These are phyloP conservation scores for Tauraco hartlaubi DNA, from an alignment of 2,797 vertebrate genomes.

Conservation along the genomic window DNA sequence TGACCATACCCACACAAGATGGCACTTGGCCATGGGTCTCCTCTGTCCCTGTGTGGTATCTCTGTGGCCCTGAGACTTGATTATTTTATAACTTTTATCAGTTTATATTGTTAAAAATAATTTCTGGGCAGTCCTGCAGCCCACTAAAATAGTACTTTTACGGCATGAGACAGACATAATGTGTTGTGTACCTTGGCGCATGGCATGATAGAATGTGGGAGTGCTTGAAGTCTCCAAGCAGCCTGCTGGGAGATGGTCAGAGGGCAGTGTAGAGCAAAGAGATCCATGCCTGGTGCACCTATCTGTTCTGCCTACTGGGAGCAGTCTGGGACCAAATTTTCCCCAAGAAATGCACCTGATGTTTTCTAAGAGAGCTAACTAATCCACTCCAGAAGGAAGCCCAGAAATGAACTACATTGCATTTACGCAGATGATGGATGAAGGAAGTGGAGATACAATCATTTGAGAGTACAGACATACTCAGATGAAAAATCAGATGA, in stretches of 20 bases:
- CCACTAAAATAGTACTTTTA: background rate
- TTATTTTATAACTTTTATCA: background rate
- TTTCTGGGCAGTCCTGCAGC: background rate
- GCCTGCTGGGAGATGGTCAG: background rate
- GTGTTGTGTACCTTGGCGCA: rapidly evolving
- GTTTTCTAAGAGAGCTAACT: background rate
- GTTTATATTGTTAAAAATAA: background rate
- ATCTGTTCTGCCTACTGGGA: background rate
- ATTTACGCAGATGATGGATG: rapidly evolving
- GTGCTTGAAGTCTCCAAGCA: background rate
- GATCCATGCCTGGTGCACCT: background rate
- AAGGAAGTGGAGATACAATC: background rate
- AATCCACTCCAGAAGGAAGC: background rate
- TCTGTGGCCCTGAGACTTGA: background rate
- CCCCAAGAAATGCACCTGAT: background rate
- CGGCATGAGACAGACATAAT: rapidly evolving
- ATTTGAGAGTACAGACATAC: background rate
- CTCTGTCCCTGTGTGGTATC: background rate
- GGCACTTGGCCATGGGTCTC: background rate
- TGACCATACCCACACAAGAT: background rate
- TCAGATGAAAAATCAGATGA: background rate
- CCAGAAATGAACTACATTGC: background rate
- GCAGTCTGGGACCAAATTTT: background rate
- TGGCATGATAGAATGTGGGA: rapidly evolving
- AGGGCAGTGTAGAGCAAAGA: background rate